Conservation (phyloP, 2,797 vertebrate species). For the Pseudochirops cupreus region DNA sequence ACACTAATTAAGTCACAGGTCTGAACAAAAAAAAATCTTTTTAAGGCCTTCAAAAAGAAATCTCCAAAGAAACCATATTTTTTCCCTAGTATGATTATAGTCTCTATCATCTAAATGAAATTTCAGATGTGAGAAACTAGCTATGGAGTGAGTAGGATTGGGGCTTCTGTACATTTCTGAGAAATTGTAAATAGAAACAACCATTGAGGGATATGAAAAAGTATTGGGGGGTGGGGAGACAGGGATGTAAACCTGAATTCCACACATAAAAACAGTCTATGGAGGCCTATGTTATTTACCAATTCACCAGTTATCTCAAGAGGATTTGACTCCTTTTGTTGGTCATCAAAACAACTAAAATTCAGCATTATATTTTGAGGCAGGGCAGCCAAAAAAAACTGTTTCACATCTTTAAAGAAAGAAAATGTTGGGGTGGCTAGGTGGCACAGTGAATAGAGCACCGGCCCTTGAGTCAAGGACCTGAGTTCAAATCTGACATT, state of each 20-base stretch:
- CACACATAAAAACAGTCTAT: background rate
- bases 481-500: no score
- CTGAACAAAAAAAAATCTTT: background rate
- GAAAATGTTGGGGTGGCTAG: background rate
- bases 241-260: background rate
- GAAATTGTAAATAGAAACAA: background rate
- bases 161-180: background rate
- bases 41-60: background rate
- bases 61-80: background rate
- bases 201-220: background rate
- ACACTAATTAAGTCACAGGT: background rate
- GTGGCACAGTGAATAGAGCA: no score
- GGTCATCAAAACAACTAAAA: background rate
- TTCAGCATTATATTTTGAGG: background rate
- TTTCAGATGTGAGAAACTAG: background rate
- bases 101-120: background rate
- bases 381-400: background rate
- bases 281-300: background rate
- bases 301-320: background rate
- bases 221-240: no score
- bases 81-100: background rate
- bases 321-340: background rate
- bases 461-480: no score
- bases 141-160: background rate
- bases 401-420: background rate